These are phyloP conservation scores for Epistrophe grossulariae DNA, from an alignment of 2,888 invertebrate species.

Conservation along the genomic window DNA sequence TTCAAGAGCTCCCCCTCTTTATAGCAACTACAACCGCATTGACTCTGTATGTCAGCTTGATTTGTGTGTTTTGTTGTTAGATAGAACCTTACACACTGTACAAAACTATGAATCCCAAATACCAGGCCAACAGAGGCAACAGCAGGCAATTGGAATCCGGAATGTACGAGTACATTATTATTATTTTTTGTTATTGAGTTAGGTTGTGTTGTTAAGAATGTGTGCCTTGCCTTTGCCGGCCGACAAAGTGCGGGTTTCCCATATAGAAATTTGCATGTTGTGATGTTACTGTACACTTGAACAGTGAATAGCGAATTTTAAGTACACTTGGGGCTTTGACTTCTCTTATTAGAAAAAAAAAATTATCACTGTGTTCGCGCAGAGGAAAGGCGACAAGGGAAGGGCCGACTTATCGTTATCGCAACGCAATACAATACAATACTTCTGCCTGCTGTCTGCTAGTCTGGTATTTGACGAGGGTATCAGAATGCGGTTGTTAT, in stretches of 20 bases:
- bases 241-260: constrained; percentile 20
- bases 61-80: constrained; percentile 22
- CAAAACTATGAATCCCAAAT: constrained; percentile 64
- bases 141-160: constrained; percentile 13
- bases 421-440: no score
- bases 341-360: constrained; percentile 9
- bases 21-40: not conserved
- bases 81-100: constrained; percentile 60
- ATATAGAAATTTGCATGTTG: constrained; percentile 42
- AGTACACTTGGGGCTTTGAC: not conserved
- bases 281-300: constrained; percentile 28
- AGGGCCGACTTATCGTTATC: not conserved
- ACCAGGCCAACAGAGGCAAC: constrained; percentile 49
- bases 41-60: not conserved
- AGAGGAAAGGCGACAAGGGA: not conserved
- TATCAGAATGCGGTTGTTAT: constrained; percentile 11
- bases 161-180: constrained; percentile 26
- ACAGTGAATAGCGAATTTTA: not conserved
- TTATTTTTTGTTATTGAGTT: constrained; percentile 28
- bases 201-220: constrained; percentile 29
- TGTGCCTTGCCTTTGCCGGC: not conserved
- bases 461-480: constrained; percentile 1
- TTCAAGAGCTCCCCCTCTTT: not conserved
- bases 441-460: not conserved
- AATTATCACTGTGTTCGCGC: not conserved